Base-by-base conservation (phyloP, 37 sponge, comb jelly and placozoan genomes). In the Ephydatia muelleri region DNA sequence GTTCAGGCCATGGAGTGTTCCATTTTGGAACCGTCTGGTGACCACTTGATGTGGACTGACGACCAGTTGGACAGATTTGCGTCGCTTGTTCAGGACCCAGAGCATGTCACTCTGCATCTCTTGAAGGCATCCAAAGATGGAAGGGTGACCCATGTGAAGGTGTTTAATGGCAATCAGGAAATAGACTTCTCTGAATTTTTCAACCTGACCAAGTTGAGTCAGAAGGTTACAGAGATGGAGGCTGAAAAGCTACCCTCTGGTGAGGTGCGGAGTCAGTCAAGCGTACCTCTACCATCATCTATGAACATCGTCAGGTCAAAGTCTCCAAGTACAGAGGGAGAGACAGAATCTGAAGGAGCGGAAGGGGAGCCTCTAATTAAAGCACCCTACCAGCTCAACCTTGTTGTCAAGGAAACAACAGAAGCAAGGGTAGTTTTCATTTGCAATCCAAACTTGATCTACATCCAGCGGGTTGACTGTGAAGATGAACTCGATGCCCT, bases 1-100 rank as follows among this genome's bases (percentile, higher is more conserved):
- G 84, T 88, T 38, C 96, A 96, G 37, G 82, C 85, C 0, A 65
- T 94, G 27, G 89, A 94, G 73, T 94, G 95, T 57, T 86, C 93
- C 33, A 81, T 84, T 11, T 75, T 90, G 39, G 73, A 76, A 0
- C 39, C 28, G 12, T 26, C 34, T 3, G 70, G 47, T 5, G 19
- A 5, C 0, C 39, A 75, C 23, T 21, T 76, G 48, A 64, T 69
- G 23, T 88, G 82, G 81, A 65, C 35, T n/a, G 72, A 65, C 0
- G 82, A 87, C 2, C 38, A 82, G 30, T 65, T 71, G 16, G 74
- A 77, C 0, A 67, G 75, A n/a, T 93, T 93, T 74, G 65, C 72
- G n/a, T 39, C 12, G n/a, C 26, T 77, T 2, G 57, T 92, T n/a
- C 38, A 29, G 13, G 80, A 80, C 38, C 65, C 49, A 2, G 86